These are phyloP conservation scores for Typhlichthys eigenmanni DNA, from an alignment of 2,797 vertebrate genomes.

Conservation along the genomic window DNA sequence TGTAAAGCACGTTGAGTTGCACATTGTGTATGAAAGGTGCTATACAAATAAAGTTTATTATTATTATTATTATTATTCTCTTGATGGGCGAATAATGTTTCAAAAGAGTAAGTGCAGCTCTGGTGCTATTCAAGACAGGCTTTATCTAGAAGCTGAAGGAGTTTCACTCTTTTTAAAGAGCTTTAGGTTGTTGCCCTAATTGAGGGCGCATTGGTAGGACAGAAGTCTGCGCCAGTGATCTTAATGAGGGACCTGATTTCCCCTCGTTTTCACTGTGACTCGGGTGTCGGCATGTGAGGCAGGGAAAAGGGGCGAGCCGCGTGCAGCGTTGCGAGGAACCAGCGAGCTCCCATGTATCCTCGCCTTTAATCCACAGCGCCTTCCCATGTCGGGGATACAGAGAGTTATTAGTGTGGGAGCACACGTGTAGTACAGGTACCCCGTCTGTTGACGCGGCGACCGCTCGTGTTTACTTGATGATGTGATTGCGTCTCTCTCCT, in stretches of 20 bases:
- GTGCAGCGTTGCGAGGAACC: constrained; percentile 51
- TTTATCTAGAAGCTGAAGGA: constrained; percentile 34
- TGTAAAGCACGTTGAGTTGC: too few relatives aligned
- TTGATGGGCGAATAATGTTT: constrained; percentile 12
- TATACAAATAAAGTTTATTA: too few relatives aligned
- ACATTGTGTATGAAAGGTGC: too few relatives aligned
- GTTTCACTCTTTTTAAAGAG: constrained; percentile 61
- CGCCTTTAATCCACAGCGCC: constrained; percentile 47
- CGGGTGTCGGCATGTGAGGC: constrained; percentile 54
- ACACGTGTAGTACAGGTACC: constrained; percentile 21
- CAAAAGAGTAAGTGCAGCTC: constrained; percentile 31
- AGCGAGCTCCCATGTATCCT: constrained; percentile 62
- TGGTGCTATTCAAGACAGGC: constrained; percentile 30
- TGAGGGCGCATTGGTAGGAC: constrained; percentile 45
- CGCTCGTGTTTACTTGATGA: constrained; percentile 6
- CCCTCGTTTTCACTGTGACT: constrained; percentile 55
- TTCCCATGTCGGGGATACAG: constrained; percentile 54
- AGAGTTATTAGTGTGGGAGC: constrained; percentile 60
- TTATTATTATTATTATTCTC: too few relatives aligned
- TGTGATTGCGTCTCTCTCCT: constrained; percentile 9
- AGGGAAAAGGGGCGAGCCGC: background rate
- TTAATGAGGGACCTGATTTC: constrained; percentile 73
- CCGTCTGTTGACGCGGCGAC: background rate
- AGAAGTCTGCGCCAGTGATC: constrained; percentile 69
- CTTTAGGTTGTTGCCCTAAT: constrained; percentile 60